phyloP scores from a whole-genome alignment of 2,797 vertebrate species.

The Sorex maritimensis region DNA sequence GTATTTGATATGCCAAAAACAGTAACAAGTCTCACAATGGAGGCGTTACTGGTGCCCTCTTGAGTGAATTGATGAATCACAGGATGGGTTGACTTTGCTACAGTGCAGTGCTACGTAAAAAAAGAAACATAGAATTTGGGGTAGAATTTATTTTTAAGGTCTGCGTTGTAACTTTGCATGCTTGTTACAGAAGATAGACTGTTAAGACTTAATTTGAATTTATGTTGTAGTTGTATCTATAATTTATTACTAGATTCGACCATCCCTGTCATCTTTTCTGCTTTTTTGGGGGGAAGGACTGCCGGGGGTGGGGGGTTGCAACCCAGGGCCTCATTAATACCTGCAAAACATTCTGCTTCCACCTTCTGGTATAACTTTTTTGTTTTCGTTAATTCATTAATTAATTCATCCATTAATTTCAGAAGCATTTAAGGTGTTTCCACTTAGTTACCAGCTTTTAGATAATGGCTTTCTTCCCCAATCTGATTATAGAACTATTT shows the following conservation, averaged over 20 bases:
- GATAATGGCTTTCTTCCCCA: background rate
- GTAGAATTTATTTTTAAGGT: constrained; percentile 26
- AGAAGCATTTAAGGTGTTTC: background rate
- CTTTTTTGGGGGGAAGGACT: no score
- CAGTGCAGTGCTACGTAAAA: no score
- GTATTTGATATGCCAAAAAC: no score
- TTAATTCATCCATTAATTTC: background rate
- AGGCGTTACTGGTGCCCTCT: no score
- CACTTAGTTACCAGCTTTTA: constrained; percentile 32
- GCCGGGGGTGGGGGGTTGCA: no score
- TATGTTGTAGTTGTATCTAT: background rate
- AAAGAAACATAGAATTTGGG: constrained; percentile 36
- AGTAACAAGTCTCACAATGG: no score
- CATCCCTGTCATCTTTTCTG: no score
- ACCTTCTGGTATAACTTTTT: constrained; percentile 41
- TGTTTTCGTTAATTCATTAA: background rate
- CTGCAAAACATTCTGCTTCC: background rate
- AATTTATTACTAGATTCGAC: background rate
- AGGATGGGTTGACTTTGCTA: no score
- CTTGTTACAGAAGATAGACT: background rate
- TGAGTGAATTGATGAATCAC: no score
- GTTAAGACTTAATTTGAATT: constrained; percentile 38
- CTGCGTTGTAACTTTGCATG: background rate
- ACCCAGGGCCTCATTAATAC: no score
- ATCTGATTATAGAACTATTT: constrained; percentile 39